These are phyloP conservation scores for Drosophila cracens DNA, from an alignment of 2,888 invertebrate species.

Conservation along the genomic window DNA sequence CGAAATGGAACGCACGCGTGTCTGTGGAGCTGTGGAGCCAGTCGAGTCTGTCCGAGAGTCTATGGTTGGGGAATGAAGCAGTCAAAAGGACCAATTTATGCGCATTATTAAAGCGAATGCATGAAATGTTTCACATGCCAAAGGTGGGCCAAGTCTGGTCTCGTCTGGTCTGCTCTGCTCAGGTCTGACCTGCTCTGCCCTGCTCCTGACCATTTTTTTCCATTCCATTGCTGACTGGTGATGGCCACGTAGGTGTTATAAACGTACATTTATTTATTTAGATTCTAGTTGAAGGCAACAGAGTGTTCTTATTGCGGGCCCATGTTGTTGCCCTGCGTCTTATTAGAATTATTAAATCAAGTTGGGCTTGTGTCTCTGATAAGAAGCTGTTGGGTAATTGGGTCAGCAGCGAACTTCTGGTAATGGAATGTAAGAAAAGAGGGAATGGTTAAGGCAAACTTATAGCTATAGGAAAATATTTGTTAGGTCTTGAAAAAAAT, in stretches of 20 bases:
- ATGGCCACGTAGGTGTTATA: slow-evolving; percentile 67
- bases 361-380: slow-evolving; percentile 15
- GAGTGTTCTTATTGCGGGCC: slow-evolving; percentile 3
- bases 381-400: slow-evolving; percentile 14
- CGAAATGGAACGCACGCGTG: slow-evolving; percentile 67
- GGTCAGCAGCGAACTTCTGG: slow-evolving; percentile 1
- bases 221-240: slow-evolving; percentile 6
- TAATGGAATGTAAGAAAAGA: neutral
- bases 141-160: slow-evolving; percentile 37
- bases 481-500: neutral
- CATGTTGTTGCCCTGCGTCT: slow-evolving; percentile 28
- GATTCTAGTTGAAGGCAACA: slow-evolving; percentile 65
- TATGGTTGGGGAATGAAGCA: slow-evolving; percentile 63
- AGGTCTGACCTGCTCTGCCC: slow-evolving; percentile 1
- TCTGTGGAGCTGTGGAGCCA: slow-evolving; percentile 19
- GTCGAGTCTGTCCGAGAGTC: slow-evolving; percentile 1
- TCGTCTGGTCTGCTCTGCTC: neutral
- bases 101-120: slow-evolving; percentile 80
- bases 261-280: slow-evolving; percentile 76
- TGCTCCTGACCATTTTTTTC: slow-evolving; percentile 3
- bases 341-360: slow-evolving; percentile 66
- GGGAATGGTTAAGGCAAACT: neutral
- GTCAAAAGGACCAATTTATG: slow-evolving; percentile 79
- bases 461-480: neutral
- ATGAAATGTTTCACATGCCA: slow-evolving; percentile 67